Evolutionary conservation across 2,888 invertebrate genomes (phyloP).

Genomic region (Eumacrocentrus americanus): DNA sequence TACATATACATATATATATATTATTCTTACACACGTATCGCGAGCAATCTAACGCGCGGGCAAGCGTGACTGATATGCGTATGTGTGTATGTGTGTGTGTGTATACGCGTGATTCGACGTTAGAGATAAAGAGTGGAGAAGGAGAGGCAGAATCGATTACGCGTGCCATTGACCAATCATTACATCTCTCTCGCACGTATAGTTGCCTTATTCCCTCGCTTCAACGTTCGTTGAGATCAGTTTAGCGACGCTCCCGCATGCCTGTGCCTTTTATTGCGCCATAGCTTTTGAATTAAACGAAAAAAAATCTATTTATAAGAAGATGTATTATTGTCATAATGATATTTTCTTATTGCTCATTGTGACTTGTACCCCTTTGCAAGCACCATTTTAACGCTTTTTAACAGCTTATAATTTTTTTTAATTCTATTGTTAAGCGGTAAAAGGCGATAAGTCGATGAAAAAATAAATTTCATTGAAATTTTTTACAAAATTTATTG

Average conservation of each 20-base stretch:
- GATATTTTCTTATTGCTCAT: too few relatives aligned
- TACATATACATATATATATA: background rate
- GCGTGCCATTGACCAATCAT: slow-evolving; percentile 48
- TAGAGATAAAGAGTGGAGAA: slow-evolving; percentile 6
- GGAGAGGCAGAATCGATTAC: slow-evolving; percentile 40
- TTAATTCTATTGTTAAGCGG: too few relatives aligned
- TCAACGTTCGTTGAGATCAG: slow-evolving; percentile 9
- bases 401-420: too few relatives aligned
- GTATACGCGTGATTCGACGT: slow-evolving; percentile 28
- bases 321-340: too few relatives aligned
- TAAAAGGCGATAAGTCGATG: too few relatives aligned
- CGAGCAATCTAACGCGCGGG: slow-evolving; percentile 4
- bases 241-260: background rate
- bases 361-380: too few relatives aligned
- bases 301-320: too few relatives aligned
- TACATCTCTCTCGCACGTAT: slow-evolving; percentile 16
- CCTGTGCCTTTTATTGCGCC: background rate
- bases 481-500: too few relatives aligned
- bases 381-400: too few relatives aligned
- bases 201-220: background rate
- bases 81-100: slow-evolving; percentile 28
- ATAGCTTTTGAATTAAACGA: too few relatives aligned
- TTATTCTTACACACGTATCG: background rate
- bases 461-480: too few relatives aligned
- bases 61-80: slow-evolving; percentile 8